A percentile compares a stretch with the other conserved stretches of the same genome.
Evolutionary conservation across 2,797 vertebrate species (phyloP).

Genomic region (Esox masquinongy): DNA sequence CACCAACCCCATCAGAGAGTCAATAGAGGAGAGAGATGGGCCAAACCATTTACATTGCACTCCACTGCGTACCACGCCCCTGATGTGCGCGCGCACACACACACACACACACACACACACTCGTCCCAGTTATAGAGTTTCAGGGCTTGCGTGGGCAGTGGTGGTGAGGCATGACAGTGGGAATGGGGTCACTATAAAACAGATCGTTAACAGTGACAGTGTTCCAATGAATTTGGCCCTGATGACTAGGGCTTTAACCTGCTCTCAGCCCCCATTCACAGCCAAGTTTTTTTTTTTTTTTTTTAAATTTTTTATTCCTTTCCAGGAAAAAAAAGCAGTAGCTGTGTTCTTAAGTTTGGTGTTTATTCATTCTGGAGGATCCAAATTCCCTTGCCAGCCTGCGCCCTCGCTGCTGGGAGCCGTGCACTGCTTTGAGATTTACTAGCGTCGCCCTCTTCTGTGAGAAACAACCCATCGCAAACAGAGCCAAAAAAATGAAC

Average conservation of each 20-base stretch:
- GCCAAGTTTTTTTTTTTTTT: slow-evolving; percentile 30
- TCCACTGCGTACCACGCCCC: neutral
- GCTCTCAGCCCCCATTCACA: slow-evolving; percentile 22
- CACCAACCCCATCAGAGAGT: slow-evolving; percentile 24
- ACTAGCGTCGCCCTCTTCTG: slow-evolving; percentile 39
- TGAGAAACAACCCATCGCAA: neutral
- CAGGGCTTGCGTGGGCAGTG: neutral
- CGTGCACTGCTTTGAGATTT: slow-evolving; percentile 18
- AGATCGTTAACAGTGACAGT: slow-evolving; percentile 16
- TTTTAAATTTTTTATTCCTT: neutral
- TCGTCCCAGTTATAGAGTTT: neutral
- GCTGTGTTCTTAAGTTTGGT: slow-evolving; percentile 21
- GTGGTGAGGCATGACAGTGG: neutral
- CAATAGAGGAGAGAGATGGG: slow-evolving; percentile 12
- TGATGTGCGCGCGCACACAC: neutral
- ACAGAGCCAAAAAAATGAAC: neutral
- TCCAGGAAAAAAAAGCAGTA: slow-evolving; percentile 6
- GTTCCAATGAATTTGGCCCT: neutral
- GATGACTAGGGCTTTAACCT: neutral
- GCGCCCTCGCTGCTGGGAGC: slow-evolving; percentile 33
- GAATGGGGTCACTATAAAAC: slow-evolving; percentile 1
- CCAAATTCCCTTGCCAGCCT: slow-evolving; percentile 38
- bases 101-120: neutral
- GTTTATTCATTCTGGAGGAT: slow-evolving; percentile 40
- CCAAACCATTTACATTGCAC: slow-evolving; percentile 5